These are phyloP conservation scores for Bungarus multicinctus DNA, from an alignment of 2,113 vertebrate species.

Conservation along the genomic window DNA sequence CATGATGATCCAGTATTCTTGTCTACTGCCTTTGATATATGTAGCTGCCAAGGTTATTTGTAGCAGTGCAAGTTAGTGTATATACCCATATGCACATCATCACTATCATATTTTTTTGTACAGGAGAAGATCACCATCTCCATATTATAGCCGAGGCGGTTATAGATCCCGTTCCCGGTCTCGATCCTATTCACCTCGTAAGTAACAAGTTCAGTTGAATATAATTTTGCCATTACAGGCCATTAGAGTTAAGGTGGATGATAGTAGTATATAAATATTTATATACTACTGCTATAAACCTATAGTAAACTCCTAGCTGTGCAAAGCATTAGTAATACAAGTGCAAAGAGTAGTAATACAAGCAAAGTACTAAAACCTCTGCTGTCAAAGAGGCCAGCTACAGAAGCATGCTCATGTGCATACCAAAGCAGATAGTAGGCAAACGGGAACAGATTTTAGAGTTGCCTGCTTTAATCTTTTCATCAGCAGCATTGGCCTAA, in stretches of 20 bases:
- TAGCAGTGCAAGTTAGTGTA: not conserved
- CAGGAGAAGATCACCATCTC: constrained; percentile 93
- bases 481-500: not conserved
- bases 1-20: not conserved
- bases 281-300: not conserved
- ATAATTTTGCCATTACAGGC: not conserved
- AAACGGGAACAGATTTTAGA: not conserved
- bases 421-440: not conserved
- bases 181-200: constrained; percentile 93
- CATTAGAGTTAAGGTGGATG: not conserved
- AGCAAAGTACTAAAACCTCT: not conserved
- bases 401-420: not conserved
- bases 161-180: constrained; percentile 93
- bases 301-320: not conserved
- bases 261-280: not conserved
- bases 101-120: constrained; percentile 13
- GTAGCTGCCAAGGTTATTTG: not conserved
- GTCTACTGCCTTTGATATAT: not conserved
- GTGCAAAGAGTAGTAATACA: too few relatives aligned
- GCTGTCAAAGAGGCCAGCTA: not conserved
- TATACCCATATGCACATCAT: rapidly evolving
- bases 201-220: constrained; percentile 60
- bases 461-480: not conserved
- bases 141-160: constrained; percentile 88
- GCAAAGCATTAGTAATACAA: too few relatives aligned